Evolutionary conservation across 2,888 invertebrate genomes (phyloP).

Genomic region (Campoplex capitator): DNA sequence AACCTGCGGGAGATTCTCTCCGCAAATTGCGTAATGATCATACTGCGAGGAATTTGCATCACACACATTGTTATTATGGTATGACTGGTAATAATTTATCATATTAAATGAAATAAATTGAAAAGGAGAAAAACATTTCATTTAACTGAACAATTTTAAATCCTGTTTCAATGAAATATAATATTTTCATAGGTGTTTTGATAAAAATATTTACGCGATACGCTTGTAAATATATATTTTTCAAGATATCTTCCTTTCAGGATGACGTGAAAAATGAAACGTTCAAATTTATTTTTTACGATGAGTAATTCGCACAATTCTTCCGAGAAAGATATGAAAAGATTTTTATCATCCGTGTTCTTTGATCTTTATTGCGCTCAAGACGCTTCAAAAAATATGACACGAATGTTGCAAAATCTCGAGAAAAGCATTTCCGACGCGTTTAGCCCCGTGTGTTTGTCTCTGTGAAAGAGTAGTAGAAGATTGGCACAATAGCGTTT

Average conservation of each 20-base stretch:
- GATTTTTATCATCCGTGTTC: background rate
- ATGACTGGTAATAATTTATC: background rate
- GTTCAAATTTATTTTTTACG: too few relatives aligned
- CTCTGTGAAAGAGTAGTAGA: background rate
- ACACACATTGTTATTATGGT: background rate
- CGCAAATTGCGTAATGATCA: background rate
- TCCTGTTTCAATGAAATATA: too few relatives aligned
- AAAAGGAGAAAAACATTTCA: background rate
- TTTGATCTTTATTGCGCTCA: background rate
- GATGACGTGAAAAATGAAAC: background rate
- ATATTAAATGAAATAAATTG: background rate
- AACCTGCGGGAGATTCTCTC: slow-evolving; percentile 16
- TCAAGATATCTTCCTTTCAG: background rate
- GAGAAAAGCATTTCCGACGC: background rate
- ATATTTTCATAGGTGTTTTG: too few relatives aligned
- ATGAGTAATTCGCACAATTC: background rate
- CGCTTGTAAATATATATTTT: background rate
- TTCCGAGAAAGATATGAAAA: background rate
- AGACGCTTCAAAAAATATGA: background rate
- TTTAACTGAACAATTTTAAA: background rate
- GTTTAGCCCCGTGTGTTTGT: slow-evolving; percentile 19
- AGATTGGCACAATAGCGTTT: slow-evolving; percentile 43
- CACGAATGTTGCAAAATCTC: background rate
- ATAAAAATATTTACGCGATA: background rate
- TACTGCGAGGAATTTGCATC: background rate